phyloP scores from a whole-genome alignment of 2,797 vertebrate genomes.

The Pangasius macronema region DNA sequence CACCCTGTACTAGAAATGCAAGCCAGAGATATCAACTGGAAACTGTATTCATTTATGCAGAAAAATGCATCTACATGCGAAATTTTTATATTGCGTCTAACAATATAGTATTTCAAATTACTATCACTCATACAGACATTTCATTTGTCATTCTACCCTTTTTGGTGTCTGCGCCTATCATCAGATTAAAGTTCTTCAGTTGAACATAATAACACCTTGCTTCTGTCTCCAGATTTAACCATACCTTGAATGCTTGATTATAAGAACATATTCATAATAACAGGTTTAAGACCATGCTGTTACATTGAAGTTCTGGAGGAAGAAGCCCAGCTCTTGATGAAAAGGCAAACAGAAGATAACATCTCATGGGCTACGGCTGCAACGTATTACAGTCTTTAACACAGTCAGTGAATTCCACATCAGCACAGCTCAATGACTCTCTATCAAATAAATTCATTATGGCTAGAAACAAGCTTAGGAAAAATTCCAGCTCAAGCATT shows the following conservation, averaged over 20 bases:
- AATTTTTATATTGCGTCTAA: background rate
- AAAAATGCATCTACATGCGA: slow-evolving; percentile 8
- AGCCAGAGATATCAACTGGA: slow-evolving; percentile 35
- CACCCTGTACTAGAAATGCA: slow-evolving; percentile 45
- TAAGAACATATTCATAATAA: slow-evolving; percentile 28
- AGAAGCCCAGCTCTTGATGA: slow-evolving; percentile 19
- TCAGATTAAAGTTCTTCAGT: slow-evolving; percentile 8
- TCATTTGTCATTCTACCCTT: background rate
- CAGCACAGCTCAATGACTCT: slow-evolving; percentile 55
- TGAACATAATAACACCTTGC: background rate
- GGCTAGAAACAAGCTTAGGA: slow-evolving; percentile 71
- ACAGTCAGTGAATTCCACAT: slow-evolving; percentile 29
- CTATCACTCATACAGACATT: background rate
- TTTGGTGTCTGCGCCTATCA: background rate
- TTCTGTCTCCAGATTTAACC: slow-evolving; percentile 9
- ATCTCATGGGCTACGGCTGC: slow-evolving; percentile 67
- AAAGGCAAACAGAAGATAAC: slow-evolving; percentile 59
- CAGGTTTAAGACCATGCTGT: slow-evolving; percentile 18
- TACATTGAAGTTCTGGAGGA: slow-evolving; percentile 8
- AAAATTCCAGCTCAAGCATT: slow-evolving; percentile 67
- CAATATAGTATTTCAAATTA: background rate
- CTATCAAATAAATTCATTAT: slow-evolving; percentile 65
- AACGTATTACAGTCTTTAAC: slow-evolving; percentile 64
- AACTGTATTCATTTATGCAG: slow-evolving; percentile 4
- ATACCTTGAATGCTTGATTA: slow-evolving; percentile 19